A percentile compares a stretch with the other conserved stretches of the same genome.
Evolutionary conservation across 2,113 vertebrate genomes (phyloP).

Genomic region (Fulmarus glacialis): DNA sequence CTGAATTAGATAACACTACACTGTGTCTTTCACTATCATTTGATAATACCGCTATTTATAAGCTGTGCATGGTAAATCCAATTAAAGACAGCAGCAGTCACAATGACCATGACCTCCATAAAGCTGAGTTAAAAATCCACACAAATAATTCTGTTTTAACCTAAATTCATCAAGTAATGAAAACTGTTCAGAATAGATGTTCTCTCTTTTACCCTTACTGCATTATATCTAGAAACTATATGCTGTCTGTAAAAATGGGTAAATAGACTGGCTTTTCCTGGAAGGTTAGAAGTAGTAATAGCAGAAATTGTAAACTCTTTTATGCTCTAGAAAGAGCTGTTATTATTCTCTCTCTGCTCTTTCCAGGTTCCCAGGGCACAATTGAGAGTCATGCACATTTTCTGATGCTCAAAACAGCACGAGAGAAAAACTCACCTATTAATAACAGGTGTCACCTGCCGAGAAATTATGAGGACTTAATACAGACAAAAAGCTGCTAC

Average conservation of each 20-base stretch:
- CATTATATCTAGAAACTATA: not conserved
- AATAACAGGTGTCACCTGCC: not conserved
- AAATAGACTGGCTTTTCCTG: not conserved
- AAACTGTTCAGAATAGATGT: not conserved
- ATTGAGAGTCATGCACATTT: not conserved
- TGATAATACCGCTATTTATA: not conserved
- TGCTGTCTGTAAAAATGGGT: not conserved
- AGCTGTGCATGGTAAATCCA: not conserved
- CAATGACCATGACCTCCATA: not conserved
- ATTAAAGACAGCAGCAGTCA: not conserved
- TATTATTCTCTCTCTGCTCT: not conserved
- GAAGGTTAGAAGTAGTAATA: not conserved
- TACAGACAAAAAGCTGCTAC: not conserved
- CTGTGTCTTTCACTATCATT: not conserved
- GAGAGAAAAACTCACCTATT: not conserved
- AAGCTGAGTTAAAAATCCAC: not conserved
- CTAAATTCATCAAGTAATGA: not conserved
- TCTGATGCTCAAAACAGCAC: not conserved
- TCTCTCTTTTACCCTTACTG: not conserved
- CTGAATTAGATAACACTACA: not conserved
- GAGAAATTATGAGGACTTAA: not conserved
- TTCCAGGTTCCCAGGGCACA: not conserved
- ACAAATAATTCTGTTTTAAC: not conserved
- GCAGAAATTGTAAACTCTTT: not conserved
- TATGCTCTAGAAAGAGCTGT: not conserved